Conservation (phyloP, 2,113 vertebrate species). For the Etia nguti region DNA sequence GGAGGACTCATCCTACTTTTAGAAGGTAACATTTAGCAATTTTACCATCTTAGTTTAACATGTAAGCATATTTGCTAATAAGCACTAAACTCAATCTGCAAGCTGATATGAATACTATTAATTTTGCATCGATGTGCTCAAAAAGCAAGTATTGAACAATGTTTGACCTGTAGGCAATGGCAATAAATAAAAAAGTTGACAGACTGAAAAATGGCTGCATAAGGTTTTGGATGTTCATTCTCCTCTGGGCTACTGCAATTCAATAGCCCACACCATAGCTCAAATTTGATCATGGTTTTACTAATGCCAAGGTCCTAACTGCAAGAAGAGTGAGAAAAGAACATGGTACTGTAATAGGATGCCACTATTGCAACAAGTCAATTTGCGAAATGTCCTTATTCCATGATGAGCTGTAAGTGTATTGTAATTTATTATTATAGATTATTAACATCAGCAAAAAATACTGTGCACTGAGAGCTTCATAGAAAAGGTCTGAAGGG, state of each 20-base stretch:
- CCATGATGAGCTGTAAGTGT: accelerated
- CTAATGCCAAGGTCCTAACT: not conserved
- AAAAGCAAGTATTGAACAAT: not conserved
- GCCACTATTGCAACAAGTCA: not conserved
- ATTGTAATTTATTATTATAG: not conserved
- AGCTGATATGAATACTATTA: not conserved
- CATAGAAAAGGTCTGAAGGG: not conserved
- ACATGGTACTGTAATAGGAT: not conserved
- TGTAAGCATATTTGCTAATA: not conserved
- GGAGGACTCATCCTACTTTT: not conserved
- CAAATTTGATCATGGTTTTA: not conserved
- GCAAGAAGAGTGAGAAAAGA: not conserved
- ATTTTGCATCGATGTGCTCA: not conserved
- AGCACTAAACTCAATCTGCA: not conserved
- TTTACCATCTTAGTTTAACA: not conserved
- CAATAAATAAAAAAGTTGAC: not conserved
- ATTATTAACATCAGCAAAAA: not conserved
- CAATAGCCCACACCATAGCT: not conserved
- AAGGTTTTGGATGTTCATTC: not conserved
- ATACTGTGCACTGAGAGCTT: not conserved
- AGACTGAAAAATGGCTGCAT: not conserved
- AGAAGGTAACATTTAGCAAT: not conserved
- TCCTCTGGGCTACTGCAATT: not conserved
- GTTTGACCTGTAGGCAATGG: not conserved
- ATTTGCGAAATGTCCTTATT: not conserved